These are phyloP conservation scores for Nephrotoma flavescens DNA, from an alignment of 2,888 invertebrate genomes.

Conservation along the genomic window DNA sequence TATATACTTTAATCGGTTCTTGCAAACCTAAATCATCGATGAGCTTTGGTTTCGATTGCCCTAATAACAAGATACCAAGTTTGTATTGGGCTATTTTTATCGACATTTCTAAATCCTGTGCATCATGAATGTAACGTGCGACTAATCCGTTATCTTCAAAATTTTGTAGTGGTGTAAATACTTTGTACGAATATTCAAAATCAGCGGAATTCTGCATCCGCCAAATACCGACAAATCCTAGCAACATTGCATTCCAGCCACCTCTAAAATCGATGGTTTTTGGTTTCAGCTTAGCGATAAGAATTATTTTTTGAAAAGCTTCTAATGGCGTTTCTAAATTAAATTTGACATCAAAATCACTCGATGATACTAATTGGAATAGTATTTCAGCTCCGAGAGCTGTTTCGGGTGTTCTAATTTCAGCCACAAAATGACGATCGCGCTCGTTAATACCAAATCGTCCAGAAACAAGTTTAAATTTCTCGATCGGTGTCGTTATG, in stretches of 20 bases:
- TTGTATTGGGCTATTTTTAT: slow-evolving; percentile 53
- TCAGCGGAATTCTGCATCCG: slow-evolving; percentile 32
- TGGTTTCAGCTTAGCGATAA: slow-evolving; percentile 52
- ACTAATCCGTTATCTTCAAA: slow-evolving; percentile 65
- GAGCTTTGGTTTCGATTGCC: slow-evolving; percentile 25
- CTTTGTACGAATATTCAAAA: slow-evolving; percentile 62
- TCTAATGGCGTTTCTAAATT: slow-evolving; percentile 61
- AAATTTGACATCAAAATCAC: slow-evolving; percentile 59
- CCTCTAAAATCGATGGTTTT: slow-evolving; percentile 60
- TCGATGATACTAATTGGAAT: slow-evolving; percentile 42
- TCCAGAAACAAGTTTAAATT: slow-evolving; percentile 47
- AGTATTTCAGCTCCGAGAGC: slow-evolving; percentile 54
- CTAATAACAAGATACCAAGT: slow-evolving; percentile 30
- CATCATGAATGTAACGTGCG: slow-evolving; percentile 44
- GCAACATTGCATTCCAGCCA: slow-evolving; percentile 57
- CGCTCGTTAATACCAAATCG: slow-evolving; percentile 57
- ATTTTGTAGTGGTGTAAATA: slow-evolving; percentile 63
- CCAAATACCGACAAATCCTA: slow-evolving; percentile 69
- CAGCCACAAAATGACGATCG: slow-evolving; percentile 55
- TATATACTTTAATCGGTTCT: slow-evolving; percentile 1
- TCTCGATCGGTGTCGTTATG: slow-evolving; percentile 56
- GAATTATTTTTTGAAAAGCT: slow-evolving; percentile 45
- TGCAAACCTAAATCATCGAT: slow-evolving; percentile 22
- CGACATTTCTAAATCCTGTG: slow-evolving; percentile 53
- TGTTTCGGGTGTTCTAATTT: slow-evolving; percentile 51